A percentile compares a stretch with the other conserved stretches of the same genome.
These are phyloP conservation scores for Arge pagana DNA, from an alignment of 2,888 invertebrate species.

Conservation along the genomic window DNA sequence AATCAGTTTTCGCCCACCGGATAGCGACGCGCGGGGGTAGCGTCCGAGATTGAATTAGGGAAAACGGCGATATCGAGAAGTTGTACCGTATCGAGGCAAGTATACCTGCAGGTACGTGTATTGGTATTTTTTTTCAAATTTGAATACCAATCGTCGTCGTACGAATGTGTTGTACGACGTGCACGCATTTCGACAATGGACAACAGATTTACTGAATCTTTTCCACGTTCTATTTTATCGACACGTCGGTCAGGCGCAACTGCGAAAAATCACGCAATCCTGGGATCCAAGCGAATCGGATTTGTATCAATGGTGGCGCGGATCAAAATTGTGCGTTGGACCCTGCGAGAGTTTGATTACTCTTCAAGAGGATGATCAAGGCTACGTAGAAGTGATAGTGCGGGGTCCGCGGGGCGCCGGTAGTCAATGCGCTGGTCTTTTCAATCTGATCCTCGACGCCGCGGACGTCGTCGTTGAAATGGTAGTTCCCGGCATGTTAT, in stretches of 20 bases:
- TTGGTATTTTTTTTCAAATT: no score
- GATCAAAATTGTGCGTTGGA: constrained; percentile 72
- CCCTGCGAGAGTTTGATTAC: constrained; percentile 72
- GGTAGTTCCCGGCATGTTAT: constrained; percentile 70
- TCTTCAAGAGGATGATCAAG: constrained; percentile 62
- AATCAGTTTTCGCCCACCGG: neutral
- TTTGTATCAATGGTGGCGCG: constrained; percentile 74
- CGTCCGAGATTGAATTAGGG: no score
- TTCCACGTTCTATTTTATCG: neutral
- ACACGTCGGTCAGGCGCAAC: constrained; percentile 56
- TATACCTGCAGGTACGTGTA: no score
- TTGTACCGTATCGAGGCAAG: no score
- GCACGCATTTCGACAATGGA: neutral
- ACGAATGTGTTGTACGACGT: no score
- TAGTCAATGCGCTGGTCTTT: constrained; percentile 69
- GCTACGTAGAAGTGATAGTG: constrained; percentile 69
- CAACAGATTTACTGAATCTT: neutral
- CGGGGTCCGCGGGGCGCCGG: constrained; percentile 66
- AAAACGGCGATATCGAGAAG: no score
- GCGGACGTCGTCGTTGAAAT: constrained; percentile 65
- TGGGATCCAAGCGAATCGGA: constrained; percentile 65
- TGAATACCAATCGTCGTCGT: no score
- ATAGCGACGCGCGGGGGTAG: neutral
- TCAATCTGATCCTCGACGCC: constrained; percentile 69
- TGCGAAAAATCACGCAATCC: constrained; percentile 63